These are phyloP conservation scores for Tholera decimalis DNA, from an alignment of 2,888 invertebrate genomes.

Conservation along the genomic window DNA sequence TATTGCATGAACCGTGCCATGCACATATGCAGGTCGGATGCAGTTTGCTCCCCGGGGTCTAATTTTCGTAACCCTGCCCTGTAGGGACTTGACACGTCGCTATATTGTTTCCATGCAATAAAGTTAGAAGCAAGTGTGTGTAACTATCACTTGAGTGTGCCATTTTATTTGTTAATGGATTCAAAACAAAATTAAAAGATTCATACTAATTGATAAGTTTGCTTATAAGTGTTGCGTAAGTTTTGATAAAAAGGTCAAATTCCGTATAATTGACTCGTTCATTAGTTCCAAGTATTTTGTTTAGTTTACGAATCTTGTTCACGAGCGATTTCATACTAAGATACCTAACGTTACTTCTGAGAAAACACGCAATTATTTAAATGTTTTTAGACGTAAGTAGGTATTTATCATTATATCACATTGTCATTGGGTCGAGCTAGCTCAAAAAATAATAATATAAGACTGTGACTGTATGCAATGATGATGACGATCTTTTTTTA, in stretches of 20 bases:
- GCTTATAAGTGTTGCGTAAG: not conserved
- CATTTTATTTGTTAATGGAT: not conserved
- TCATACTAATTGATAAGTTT: no score
- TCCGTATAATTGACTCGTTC: conserved; percentile 4
- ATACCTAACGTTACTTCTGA: conserved; percentile 32
- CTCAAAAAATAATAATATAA: conserved; percentile 7
- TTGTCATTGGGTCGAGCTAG: conserved; percentile 18
- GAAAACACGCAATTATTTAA: conserved; percentile 30
- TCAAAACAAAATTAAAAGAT: no score
- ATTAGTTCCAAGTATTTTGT: conserved; percentile 40
- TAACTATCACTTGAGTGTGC: conserved; percentile 65
- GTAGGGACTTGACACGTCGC: conserved; percentile 73
- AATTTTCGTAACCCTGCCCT: conserved; percentile 89
- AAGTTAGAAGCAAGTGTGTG: conserved; percentile 64
- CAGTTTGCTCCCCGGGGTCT: conserved; percentile 86
- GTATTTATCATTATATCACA: conserved; percentile 19
- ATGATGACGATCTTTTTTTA: not conserved
- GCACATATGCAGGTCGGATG: conserved; percentile 89
- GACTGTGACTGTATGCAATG: no score
- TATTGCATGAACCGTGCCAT: conserved; percentile 65
- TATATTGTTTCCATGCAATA: conserved; percentile 54
- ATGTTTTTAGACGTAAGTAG: not conserved
- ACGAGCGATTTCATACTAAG: conserved; percentile 18
- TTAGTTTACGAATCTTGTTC: conserved; percentile 17
- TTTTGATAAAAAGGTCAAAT: not conserved